Conservation (phyloP, 2,797 vertebrate genomes). For the Ateles fusciceps region DNA sequence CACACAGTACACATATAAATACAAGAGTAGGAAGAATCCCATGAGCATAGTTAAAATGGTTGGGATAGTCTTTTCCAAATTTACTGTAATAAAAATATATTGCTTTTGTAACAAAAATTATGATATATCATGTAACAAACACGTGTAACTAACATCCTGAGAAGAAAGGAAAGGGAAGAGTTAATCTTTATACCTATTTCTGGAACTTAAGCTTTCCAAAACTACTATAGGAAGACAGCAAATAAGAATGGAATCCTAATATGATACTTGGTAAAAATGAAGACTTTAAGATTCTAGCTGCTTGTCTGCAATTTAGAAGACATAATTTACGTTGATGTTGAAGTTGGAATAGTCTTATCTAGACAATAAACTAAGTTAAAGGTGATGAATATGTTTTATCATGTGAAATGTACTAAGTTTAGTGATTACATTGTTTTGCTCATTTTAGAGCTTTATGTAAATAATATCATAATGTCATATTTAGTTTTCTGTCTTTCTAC, state of each 20-base stretch:
- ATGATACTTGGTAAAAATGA: not conserved
- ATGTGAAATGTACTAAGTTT: not conserved
- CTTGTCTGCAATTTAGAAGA: not conserved
- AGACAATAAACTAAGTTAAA: slow-evolving; percentile 23
- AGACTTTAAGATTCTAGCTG: not conserved
- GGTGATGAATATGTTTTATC: not conserved
- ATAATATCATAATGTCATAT: not conserved
- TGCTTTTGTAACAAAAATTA: not conserved
- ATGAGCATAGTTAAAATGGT: not conserved
- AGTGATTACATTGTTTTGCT: slow-evolving; percentile 18
- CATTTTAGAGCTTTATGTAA: slow-evolving; percentile 42
- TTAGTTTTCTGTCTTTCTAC: not conserved
- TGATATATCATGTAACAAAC: not conserved
- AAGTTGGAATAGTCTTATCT: slow-evolving; percentile 4
- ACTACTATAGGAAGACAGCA: not conserved
- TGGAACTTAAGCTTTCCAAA: not conserved
- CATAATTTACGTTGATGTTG: slow-evolving; percentile 12
- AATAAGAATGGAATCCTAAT: not conserved
- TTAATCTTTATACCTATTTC: not conserved
- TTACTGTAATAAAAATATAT: not conserved
- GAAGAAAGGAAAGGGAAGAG: not conserved
- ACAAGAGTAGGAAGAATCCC: not conserved
- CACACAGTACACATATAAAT: not conserved
- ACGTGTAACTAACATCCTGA: not conserved
- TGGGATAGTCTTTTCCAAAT: not conserved